Base-by-base conservation (phyloP, 2,797 vertebrate genomes). In the Pogonophryne albipinna region DNA sequence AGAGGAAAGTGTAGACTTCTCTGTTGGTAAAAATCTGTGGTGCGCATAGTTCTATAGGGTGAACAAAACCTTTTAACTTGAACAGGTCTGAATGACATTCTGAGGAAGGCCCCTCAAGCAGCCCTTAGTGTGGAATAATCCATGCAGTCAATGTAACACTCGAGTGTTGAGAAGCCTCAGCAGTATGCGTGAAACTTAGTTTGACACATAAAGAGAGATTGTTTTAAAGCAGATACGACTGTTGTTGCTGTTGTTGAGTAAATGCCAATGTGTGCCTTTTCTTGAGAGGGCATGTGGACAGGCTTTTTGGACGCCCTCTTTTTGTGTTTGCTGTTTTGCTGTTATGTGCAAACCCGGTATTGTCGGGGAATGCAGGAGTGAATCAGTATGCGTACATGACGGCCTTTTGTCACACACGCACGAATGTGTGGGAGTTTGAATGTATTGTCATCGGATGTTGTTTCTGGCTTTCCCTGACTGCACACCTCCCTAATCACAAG, bases 401-500 rank as follows among this genome's bases (percentile, higher is more conserved):
- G 14, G 42, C 45, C 51, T 38, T 77, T 57, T 60, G 55, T n/a
- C n/a, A 56, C 62, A 66, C 47, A 47, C 14, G 27, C 9, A 10
- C 23, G 31, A 58, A 79, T 61, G 45, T 49, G 68, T 53, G 64
- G 10, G 55, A 65, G 34, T 51, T 1, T 38, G 34, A 38, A 38
- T 38, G 34, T 38, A 55, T 16, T 3, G 20, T 46, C 59, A 58
- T 41, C 19, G 1, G 31, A 56, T 78, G 27, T 38, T 84, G 62
- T 82, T 84, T 71, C 79, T 12, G 69, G 52, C 64, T 78, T 84
- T 55, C 74, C 74, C 74, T 47, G 38, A 73, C 70, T 78, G 68
- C 74, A 79, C 87, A 61, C 49, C 71, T 88, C 76, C 75, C 71
- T 78, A 84, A 88, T 91, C 84, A 79, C 75, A 71, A 59, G 72